A percentile compares a stretch with the other conserved stretches of the same genome.
phyloP scores from a whole-genome alignment of 2,888 invertebrate genomes.

The Hetaerina titia region DNA sequence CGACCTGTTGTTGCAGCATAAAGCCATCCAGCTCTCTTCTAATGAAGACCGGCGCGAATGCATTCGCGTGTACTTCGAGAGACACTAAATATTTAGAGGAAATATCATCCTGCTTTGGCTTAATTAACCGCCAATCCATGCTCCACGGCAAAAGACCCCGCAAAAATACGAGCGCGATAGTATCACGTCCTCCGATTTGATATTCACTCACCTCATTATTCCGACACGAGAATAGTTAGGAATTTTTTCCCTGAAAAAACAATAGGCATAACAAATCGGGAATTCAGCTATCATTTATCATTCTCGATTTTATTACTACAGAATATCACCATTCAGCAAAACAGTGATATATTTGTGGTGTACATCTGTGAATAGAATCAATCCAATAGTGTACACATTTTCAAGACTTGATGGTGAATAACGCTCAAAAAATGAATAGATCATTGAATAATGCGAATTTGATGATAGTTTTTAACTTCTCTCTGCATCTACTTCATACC shows the following conservation, averaged over 20 bases:
- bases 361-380: no score
- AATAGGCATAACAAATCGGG: no score
- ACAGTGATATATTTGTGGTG: no score
- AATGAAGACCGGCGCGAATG: conserved; percentile 5
- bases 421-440: no score
- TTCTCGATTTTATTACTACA: no score
- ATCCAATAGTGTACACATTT: no score
- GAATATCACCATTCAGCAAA: no score
- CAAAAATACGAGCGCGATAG: background rate
- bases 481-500: no score
- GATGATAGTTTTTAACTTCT: no score
- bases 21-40: background rate
- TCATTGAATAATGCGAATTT: no score
- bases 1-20: conserved; percentile 22
- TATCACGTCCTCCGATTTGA: background rate
- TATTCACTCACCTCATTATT: background rate
- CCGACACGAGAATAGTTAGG: background rate
- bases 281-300: no score
- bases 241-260: background rate
- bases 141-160: background rate
- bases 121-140: background rate
- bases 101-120: background rate
- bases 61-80: background rate
- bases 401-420: no score
- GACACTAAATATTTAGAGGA: background rate